Evolutionary conservation across 2,888 invertebrate genomes (phyloP), one percentile per base, ranked within the genome.

Genomic region (Kuschelorhynchus macadamiae): DNA sequence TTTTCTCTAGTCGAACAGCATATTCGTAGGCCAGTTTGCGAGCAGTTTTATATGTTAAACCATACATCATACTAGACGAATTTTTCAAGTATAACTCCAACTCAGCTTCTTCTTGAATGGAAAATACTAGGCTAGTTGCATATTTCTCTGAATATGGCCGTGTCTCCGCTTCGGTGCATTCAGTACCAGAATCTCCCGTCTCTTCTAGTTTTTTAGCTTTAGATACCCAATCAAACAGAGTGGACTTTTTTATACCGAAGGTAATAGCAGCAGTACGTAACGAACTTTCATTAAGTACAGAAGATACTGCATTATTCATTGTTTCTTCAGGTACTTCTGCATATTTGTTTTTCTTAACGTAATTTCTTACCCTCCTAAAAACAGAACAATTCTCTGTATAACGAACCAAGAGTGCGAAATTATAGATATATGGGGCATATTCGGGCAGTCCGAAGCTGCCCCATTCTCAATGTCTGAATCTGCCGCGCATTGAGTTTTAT

Each of bases 71-170:
- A 12, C 41, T 39, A 2, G 55, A 55, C 8, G 41, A 55, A 4
- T n/a, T 16, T 57, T 32, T 62, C 49, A 60, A 33, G 49, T 60
- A 60, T 36, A 36, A n/a, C 21, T 60, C 41, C 18, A 60, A 50
- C 20, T 47, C 49, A 32, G 49, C 36, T 46, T 46, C 32, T 32
- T 57, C 44, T 32, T 16, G 44, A 17, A 16, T 21, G 46, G 57
- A 30, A 57, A 57, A 57, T n/a, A 57, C 57, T 17, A 49, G 49
- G 18, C 41, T 18, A 8, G 49, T 60, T 21, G 60, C 60, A n/a
- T n/a, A n/a, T n/a, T n/a, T n/a, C n/a, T n/a, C n/a, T 18, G 32
- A 39, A 12, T 53, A 36, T 32, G 36, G 17, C 21, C 4, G n/a
- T 53, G 12, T 30, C 17, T 17, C 33, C 17, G 32, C 30, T 11